A percentile compares a stretch with the other conserved stretches of the same genome.
Conservation (phyloP, 2,113 vertebrate species). For the Naja naja region DNA sequence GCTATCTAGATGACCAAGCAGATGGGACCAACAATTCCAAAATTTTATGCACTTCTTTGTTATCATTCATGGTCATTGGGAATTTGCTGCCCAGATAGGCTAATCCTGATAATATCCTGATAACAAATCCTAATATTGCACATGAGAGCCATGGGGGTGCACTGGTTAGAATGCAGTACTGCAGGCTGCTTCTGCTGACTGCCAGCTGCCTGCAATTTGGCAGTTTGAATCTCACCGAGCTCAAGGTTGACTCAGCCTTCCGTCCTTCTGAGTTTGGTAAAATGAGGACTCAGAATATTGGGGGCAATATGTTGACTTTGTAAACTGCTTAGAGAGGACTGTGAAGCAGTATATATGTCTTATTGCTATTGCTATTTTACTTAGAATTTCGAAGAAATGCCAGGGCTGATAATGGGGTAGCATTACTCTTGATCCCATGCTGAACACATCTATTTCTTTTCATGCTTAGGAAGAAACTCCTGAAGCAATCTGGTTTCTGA, state of each 20-base stretch:
- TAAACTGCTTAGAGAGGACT: no score
- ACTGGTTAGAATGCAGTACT: no score
- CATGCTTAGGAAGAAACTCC: background rate
- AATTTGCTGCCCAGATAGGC: background rate
- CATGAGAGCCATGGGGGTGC: background rate
- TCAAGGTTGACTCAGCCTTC: no score
- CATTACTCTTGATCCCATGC: background rate
- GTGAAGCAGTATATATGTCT: no score
- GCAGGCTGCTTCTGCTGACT: no score
- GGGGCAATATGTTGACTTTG: no score
- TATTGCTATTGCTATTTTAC: background rate
- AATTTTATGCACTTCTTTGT: background rate
- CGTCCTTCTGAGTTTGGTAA: no score
- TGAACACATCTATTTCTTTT: background rate
- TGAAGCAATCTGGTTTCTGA: background rate
- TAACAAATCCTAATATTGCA: background rate
- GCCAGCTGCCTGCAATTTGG: no score
- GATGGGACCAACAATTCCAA: background rate
- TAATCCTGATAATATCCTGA: background rate
- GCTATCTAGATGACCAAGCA: background rate
- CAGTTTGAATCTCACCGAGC: no score
- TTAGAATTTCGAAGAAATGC: background rate
- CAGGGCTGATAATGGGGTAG: background rate
- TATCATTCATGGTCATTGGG: background rate
- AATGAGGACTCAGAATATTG: no score